Evolutionary conservation across 2,888 invertebrate species (phyloP), one percentile per base, ranked within the genome.

Genomic region (Schizaphis graminum): DNA sequence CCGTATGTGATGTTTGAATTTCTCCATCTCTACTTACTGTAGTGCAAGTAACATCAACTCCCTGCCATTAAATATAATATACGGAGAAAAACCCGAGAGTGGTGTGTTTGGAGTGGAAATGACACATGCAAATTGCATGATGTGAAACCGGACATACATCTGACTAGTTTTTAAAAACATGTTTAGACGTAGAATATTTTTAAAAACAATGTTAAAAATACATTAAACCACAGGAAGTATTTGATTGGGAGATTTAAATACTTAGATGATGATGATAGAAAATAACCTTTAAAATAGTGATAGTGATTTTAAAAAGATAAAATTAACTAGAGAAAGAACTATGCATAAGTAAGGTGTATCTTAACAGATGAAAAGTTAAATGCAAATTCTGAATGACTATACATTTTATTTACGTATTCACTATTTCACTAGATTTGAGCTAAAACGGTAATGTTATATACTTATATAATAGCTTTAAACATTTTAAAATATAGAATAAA

Each of bases 101-200:
- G 53, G 53, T 26, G 26, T 28, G 53, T 85, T 41, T 56, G 13
- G n/a, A 47, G 35, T 11, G n/a, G 35, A 56, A 91, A 56, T 85
- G n/a, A 85, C 53, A n/a, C 85, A 41, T 49, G 47, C 28, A 41
- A 47, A 84, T 77, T 77, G 35, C 35, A 77, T 77, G 8, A 24
- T 21, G 77, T 35, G 53, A 84, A 91, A 91, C 91, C 91, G 91
- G 91, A 91, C 67, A 49, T 77, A 35, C 41, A 28, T 35, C 53
- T 53, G 53, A 84, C 77, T 53, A 84, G 91, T 84, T 53, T 56
- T 53, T 41, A 84, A 35, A 28, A 84, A 91, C 77, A 84, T 26
- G 49, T 90, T 35, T 90, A 35, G 21, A 44, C 0, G n/a, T 47
- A 61, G 85, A 44, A 44, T 85, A 13, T 85, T 26, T 41, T 44